Conservation (phyloP, 2,797 vertebrate genomes). For the Naso thynnoides region DNA sequence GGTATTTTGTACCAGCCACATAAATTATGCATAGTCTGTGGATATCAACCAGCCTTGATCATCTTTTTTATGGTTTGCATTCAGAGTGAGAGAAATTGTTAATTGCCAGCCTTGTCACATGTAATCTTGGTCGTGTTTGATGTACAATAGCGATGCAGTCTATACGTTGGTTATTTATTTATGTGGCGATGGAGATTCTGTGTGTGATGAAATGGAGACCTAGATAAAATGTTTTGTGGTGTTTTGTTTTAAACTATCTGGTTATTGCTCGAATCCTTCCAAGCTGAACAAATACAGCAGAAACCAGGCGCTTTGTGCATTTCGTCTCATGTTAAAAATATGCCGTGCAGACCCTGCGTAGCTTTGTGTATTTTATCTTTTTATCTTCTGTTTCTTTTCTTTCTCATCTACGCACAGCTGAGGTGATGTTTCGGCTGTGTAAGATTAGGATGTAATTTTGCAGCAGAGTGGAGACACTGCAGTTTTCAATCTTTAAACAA, state of each 20-base stretch:
- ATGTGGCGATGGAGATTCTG: conserved; percentile 64
- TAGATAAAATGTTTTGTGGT: conserved; percentile 58
- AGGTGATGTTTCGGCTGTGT: background rate
- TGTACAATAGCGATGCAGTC: conserved; percentile 60
- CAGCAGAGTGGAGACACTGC: background rate
- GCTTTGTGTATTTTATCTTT: conserved; percentile 8
- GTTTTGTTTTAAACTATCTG: conserved; percentile 44
- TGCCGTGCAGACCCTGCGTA: background rate
- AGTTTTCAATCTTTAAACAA: background rate
- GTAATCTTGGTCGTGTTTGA: conserved; percentile 72
- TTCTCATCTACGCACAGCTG: conserved; percentile 2
- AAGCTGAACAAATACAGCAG: conserved; percentile 27
- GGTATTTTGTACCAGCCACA: conserved; percentile 85
- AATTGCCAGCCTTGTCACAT: conserved; percentile 82
- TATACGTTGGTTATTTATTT: conserved; percentile 79
- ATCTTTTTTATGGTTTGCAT: conserved; percentile 80
- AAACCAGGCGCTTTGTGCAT: conserved; percentile 6
- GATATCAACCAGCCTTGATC: conserved; percentile 84
- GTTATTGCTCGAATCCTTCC: conserved; percentile 34
- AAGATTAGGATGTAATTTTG: conserved; percentile 7
- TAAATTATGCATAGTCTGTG: conserved; percentile 86
- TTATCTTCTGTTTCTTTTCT: background rate
- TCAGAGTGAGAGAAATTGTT: conserved; percentile 79
- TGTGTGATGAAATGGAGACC: conserved; percentile 60
- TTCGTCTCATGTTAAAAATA: conserved; percentile 19